Evolutionary conservation across 2,888 invertebrate genomes (phyloP), one percentile per base, ranked within the genome.

Genomic region (Pomacea canaliculata): DNA sequence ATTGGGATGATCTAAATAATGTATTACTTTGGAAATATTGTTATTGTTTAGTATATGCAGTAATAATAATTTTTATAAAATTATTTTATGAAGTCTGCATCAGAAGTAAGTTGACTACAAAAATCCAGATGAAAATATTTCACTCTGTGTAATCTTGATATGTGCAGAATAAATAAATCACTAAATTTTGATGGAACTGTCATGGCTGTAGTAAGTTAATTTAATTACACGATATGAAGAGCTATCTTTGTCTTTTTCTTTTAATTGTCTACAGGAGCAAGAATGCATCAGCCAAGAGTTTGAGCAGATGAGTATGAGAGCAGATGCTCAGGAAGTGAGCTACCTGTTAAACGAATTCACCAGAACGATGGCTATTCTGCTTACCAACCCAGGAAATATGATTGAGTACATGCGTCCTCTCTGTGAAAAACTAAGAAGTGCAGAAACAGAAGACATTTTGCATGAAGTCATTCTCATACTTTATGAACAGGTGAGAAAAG

Each of bases 371-470:
- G 8, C 49, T n/a, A 51, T 85, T 51, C 83, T 90, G 67, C 89
- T 86, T 48, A 85, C 87, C n/a, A 83, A 87, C 69, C 90, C 90
- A 7, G 89, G 87, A 37, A 86, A 86, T 73, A 84, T 89, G 78
- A 87, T 88, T 78, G 86, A 86, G 60, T 83, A 85, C 70, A 83
- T 90, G 78, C 85, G 81, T 23, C 84, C 85, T 8, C 77, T 90
- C 19, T 83, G 86, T 56, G 86, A 87, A 59, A 80, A 82, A 65
- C 80, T 90, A 51, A 82, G 85, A 37, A 71, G 81, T 27, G 76
- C 83, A 23, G 78, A 80, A 16, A 83, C 84, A 76, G 82, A 83
- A 48, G 67, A 80, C 9, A 78, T 80, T 48, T 69, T 86, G 19
- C 69, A 81, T 63, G 82, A 83, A 46, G 83, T 88, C 12, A 83